phyloP scores from a whole-genome alignment of 2,113 vertebrate species.

The Guaruba guarouba region DNA sequence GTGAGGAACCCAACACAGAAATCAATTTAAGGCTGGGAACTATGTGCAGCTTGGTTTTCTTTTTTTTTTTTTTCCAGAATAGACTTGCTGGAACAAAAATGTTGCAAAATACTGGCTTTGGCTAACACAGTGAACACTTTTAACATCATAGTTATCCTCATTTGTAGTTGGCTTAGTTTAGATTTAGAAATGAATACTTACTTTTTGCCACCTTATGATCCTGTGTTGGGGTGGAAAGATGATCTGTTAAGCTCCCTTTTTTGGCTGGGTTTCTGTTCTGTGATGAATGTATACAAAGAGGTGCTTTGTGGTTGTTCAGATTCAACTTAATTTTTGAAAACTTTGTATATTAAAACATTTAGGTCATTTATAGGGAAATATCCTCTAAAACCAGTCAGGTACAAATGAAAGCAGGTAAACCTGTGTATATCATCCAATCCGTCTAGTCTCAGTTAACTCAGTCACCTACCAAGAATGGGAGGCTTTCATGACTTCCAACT shows the following conservation, averaged over 20 bases:
- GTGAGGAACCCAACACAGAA: neutral
- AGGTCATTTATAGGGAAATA: neutral
- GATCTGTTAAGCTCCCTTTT: neutral
- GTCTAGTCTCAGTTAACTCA: neutral
- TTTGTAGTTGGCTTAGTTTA: neutral
- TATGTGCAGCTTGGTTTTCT: neutral
- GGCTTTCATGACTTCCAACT: neutral
- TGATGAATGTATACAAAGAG: neutral
- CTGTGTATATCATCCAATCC: neutral
- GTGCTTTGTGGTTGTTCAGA: neutral
- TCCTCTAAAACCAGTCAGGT: neutral
- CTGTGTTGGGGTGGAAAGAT: neutral
- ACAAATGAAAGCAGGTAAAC: neutral
- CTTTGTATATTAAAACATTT: neutral
- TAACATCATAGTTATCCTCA: neutral
- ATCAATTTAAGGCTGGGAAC: neutral
- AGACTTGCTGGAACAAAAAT: neutral
- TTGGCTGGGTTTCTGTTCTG: neutral
- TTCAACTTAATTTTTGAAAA: neutral
- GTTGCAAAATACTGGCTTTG: neutral
- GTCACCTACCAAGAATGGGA: neutral
- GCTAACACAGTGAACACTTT: neutral
- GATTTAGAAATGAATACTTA: neutral
- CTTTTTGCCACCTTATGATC: neutral
- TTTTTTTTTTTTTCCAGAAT: neutral